Base-by-base conservation (phyloP, 2,797 vertebrate genomes). In the Sebastiscus tertius region DNA sequence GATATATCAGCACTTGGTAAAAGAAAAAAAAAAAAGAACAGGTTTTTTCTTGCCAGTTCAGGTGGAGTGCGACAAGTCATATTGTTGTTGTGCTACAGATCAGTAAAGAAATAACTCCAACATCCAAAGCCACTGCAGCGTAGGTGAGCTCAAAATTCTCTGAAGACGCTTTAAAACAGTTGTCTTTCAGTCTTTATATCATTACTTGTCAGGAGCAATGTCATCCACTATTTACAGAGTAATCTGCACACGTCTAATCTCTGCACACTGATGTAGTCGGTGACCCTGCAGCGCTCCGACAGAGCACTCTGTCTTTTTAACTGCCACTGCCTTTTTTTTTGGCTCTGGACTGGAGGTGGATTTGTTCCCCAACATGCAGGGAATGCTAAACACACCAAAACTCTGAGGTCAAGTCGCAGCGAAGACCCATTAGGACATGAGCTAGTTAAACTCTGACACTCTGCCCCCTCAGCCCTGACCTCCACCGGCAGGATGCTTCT, bases 371-470 rank as follows among this genome's bases (percentile, higher is more conserved):
- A 70, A 77, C 86, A 92, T 89, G 87, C 66, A 31, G 81, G 3
- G 85, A 92, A 88, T 89, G 83, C 84, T 89, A 87, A 91, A 88
- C 52, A 78, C 33, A 75, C 67, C 33, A 22, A 83, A 64, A 76
- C 65, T 79, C 68, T 29, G n/a, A 80, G 88, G 85, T 89, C 75
- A 82, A 69, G 66, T 83, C 70, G 6, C 63, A 79, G 79, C 72
- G 83, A 88, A 66, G 86, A 83, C 70, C 84, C 60, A 77, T 75
- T 73, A 87, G 74, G 79, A 84, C 84, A 82, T 68, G 78, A 87
- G 86, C 87, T 90, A 87, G 84, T 91, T 93, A 87, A 93, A 92
- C 83, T 87, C 72, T 81, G 79, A 85, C 86, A 61, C 55, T 26
- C 34, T 60, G 64, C 54, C 76, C 87, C 87, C 84, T 75, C 34